Percentiles rank a stretch among this genome's conserved stretches.
Evolutionary conservation across 2,888 invertebrate species (phyloP).

Genomic region (Lacanobia oleracea): DNA sequence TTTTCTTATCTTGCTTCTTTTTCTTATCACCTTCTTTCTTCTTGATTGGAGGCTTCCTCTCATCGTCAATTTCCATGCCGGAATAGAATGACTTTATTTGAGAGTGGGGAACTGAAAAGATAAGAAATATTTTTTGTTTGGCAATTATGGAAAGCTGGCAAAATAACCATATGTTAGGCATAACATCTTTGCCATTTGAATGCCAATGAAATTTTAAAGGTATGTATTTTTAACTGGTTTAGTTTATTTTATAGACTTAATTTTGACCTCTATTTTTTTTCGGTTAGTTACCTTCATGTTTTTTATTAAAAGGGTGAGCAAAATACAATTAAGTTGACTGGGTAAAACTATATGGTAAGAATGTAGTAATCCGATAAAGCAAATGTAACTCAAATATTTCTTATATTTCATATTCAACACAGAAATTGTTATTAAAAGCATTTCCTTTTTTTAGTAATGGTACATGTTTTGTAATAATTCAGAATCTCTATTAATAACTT

Average conservation of each 20-base stretch:
- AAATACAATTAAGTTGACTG: not conserved
- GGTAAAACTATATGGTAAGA: not conserved
- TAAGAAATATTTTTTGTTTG: not conserved
- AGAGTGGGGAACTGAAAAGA: constrained; percentile 91
- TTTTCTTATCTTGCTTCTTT: constrained; percentile 87
- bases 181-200: not conserved
- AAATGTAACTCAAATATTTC: not conserved
- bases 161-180: not conserved
- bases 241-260: not conserved
- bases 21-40: constrained; percentile 87
- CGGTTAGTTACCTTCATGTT: no score
- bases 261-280: not conserved
- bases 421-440: not conserved
- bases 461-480: not conserved
- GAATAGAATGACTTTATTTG: constrained; percentile 93
- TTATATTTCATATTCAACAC: not conserved
- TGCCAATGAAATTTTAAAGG: not conserved
- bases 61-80: constrained; percentile 91
- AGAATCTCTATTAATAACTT: not conserved
- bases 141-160: not conserved
- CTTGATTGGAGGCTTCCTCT: constrained; percentile 89
- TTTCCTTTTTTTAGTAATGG: not conserved
- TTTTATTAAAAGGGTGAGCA: not conserved
- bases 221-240: no score
- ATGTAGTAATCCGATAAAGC: not conserved